Base-by-base conservation (phyloP, 2,113 vertebrate species). In the Elgaria multicarinata region DNA sequence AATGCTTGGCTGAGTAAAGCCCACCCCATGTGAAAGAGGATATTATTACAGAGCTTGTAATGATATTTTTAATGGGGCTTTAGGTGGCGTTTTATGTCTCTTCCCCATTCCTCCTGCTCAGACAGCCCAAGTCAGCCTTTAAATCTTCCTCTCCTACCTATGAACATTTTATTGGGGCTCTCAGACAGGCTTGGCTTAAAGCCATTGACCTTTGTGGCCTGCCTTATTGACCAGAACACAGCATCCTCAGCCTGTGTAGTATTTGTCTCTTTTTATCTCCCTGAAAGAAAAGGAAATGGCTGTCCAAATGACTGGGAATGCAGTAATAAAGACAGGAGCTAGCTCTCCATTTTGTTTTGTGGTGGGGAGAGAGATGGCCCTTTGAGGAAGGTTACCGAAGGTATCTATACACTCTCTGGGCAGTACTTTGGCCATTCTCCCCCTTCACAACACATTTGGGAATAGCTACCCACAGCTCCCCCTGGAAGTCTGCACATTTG, bases 121-220 rank as follows among this genome's bases (percentile, higher is more conserved):
- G 93, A 46, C 90, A 94, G 92, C 89, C 87, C 78, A 90, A 69
- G 92, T 90, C 87, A 94, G 80, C 93, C 94, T 96, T 93, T 95
- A 96, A 96, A 94, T 95, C 93, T 95, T 95, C 86, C 80, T 93
- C 91, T 89, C 89, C 95, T 93, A 96, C 95, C 93, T 96, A 95
- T 95, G 93, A 97, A 96, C 97, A 96, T 97, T 97, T 62, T 97
- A 97, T 93, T 86, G 91, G 79, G 83, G 86, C 76, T 97, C 96
- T 96, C 92, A 96, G 95, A 90, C 36, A 0, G 90, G 84, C 91
- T 96, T 96, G 95, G 92, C 93, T 91, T 42, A 95, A 95, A 96
- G 95, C 93, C 95, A 96, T 95, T 97, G 96, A 97, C 97, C 96
- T 97, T 92, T 90, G 86, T 96, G 96, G 93, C 95, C 96, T 94